Percentiles rank a stretch among this genome's conserved stretches.
Conservation (phyloP, 92 coral and sea anemone genomes). For the Pocillopora meandrina region DNA sequence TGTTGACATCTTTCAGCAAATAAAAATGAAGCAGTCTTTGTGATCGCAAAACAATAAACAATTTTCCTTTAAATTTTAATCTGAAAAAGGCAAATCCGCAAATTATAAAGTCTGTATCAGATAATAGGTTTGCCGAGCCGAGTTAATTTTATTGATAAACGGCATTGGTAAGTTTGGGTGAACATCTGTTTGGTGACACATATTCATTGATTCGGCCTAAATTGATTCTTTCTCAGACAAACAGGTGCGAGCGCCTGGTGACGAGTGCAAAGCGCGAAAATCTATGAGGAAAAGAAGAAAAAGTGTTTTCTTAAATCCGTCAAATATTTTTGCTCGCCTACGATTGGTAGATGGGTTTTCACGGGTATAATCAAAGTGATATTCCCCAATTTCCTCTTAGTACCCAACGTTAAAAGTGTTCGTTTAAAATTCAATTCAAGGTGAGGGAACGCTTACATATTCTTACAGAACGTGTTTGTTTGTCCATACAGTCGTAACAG, state of each 20-base stretch:
- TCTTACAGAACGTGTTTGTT: too few species aligned
- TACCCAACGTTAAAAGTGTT: too few species aligned
- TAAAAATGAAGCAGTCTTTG: background rate
- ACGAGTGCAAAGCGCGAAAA: too few species aligned
- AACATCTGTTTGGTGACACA: background rate
- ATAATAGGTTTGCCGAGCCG: background rate
- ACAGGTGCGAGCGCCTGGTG: background rate
- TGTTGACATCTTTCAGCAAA: background rate
- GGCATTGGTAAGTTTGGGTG: background rate
- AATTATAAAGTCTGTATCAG: background rate
- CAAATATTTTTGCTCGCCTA: too few species aligned
- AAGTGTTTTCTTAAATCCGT: too few species aligned
- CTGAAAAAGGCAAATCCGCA: background rate
- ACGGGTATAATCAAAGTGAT: too few species aligned
- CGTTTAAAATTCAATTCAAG: too few species aligned
- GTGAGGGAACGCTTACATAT: too few species aligned
- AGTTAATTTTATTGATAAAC: background rate
- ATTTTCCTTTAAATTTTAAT: background rate
- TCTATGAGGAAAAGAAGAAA: too few species aligned
- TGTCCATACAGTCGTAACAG: too few species aligned
- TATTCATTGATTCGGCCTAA: background rate
- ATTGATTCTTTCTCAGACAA: background rate
- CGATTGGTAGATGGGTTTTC: too few species aligned
- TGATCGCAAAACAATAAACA: background rate
- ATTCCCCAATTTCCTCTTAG: too few species aligned